Evolutionary conservation across 2,113 vertebrate species (phyloP).

Genomic region (Oryzias javanicus): DNA sequence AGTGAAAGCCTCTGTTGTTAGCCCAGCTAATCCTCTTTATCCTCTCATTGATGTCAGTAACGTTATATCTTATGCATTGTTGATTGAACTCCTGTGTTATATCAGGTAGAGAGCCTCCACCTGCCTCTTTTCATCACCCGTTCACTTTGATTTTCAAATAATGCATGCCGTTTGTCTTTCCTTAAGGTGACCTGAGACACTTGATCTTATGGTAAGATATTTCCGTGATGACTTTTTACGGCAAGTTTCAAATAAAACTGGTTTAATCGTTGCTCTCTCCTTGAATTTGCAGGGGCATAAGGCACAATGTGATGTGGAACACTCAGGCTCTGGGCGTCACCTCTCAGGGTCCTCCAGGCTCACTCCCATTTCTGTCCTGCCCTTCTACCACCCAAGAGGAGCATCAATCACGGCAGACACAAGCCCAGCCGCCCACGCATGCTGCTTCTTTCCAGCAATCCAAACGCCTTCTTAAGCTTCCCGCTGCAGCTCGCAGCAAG

Average conservation of each 20-base stretch:
- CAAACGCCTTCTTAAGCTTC: slow-evolving; percentile 8
- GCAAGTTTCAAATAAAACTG: background rate
- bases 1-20: slow-evolving; percentile 60
- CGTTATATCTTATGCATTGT: slow-evolving; percentile 69
- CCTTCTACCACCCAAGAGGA: slow-evolving; percentile 44
- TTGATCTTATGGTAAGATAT: slow-evolving; percentile 85
- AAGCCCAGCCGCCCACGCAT: slow-evolving; percentile 12
- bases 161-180: slow-evolving; percentile 23
- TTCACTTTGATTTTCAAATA: slow-evolving; percentile 60
- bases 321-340: slow-evolving; percentile 78
- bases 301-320: slow-evolving; percentile 87
- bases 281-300: slow-evolving; percentile 80
- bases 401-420: slow-evolving; percentile 11
- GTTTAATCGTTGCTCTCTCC: slow-evolving; percentile 7
- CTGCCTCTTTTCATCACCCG: slow-evolving; percentile 47
- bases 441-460: slow-evolving; percentile 7
- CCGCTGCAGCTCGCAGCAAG: slow-evolving; percentile 11
- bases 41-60: slow-evolving; percentile 74
- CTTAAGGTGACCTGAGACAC: slow-evolving; percentile 83
- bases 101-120: slow-evolving; percentile 33
- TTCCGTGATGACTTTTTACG: background rate
- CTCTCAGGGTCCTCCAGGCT: slow-evolving; percentile 74
- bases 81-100: slow-evolving; percentile 61
- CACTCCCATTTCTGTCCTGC: slow-evolving; percentile 81
- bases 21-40: slow-evolving; percentile 62